Evolutionary conservation across 30 jellyfish, hydroid and myxozoan species (phyloP), one percentile per base, ranked within the genome.

Genomic region (Aurelia sp.): DNA sequence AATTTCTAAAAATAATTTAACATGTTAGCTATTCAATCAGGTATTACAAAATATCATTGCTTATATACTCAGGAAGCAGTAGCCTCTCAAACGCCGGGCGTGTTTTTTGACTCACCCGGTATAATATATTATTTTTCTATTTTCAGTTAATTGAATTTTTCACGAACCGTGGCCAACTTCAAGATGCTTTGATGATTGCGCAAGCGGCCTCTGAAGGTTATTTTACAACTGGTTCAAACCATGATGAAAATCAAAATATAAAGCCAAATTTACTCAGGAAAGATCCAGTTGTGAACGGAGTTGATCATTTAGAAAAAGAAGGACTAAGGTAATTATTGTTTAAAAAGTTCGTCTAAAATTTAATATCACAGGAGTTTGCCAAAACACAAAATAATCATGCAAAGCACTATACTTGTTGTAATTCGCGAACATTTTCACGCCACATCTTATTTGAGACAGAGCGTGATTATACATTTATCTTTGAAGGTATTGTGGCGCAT

Each of bases 191-290:
- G 19, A 31, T 78, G 64, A 62, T 67, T 20, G 96, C 90, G 40
- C 96, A 87, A 31, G 96, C 90, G 16, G 90, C 79, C 6, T 35
- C 86, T 73, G 93, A 84, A 51, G 93, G 93, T 27, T 73, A 73
- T 55, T 73, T 84, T 68, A 13, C 81, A 13, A 44, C 53, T 71
- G 68, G 67, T n/a, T 15, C 59, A 22, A 20, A 40, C 23, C 73
- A n/a, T 31, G 87, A 62, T 27, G 82, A 73, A 73, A 74, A 73
- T 62, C 76, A 64, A 62, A 62, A 84, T 37, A 3, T 47, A 47
- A 81, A 67, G 4, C 17, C 41, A 15, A 65, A 48, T 18, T 63
- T 68, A 30, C 82, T 72, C n/a, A 30, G 71, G 68, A 60, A 21
- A 50, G 64, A 69, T 10, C 21, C 85, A 12, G 58, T 15, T 8